Evolutionary conservation across 2,113 vertebrate genomes (phyloP).

Genomic region (Pipra filicauda): DNA sequence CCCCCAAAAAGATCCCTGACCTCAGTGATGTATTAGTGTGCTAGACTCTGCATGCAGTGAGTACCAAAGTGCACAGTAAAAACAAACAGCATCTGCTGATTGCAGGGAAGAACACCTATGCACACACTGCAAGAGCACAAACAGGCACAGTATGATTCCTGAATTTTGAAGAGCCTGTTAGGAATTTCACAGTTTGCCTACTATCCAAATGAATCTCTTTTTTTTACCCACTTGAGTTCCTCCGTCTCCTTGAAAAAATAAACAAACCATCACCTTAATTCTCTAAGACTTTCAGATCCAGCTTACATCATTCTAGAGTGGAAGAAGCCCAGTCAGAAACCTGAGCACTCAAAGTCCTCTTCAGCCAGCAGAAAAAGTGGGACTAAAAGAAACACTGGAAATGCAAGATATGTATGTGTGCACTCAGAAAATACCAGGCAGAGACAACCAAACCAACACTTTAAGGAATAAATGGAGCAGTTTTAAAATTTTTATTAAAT

Average conservation of each 20-base stretch:
- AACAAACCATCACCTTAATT: not conserved
- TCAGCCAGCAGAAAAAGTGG: not conserved
- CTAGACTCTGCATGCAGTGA: not conserved
- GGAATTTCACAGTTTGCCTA: conserved; percentile 38
- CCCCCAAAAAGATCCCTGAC: not conserved
- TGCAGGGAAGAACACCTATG: not conserved
- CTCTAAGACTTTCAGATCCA: not conserved
- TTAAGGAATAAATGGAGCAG: not conserved
- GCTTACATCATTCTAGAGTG: not conserved
- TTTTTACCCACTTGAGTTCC: not conserved
- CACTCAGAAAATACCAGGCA: not conserved
- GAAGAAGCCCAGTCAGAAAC: not conserved
- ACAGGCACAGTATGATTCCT: not conserved
- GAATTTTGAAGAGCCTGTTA: conserved; percentile 26
- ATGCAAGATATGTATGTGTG: not conserved
- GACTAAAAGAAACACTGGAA: not conserved
- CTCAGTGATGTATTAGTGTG: not conserved
- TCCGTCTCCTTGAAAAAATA: not conserved
- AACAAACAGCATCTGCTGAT: conserved; percentile 7
- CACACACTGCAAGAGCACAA: not conserved
- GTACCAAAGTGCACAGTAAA: not conserved
- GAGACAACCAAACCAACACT: not conserved
- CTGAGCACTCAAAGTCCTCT: not conserved
- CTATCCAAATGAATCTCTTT: not conserved
- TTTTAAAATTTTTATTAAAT: not conserved